Evolutionary conservation across 1,140 invertebrate species (phyloP), one percentile per base, ranked within the genome.

Genomic region (Drosophila kanapiae): DNA sequence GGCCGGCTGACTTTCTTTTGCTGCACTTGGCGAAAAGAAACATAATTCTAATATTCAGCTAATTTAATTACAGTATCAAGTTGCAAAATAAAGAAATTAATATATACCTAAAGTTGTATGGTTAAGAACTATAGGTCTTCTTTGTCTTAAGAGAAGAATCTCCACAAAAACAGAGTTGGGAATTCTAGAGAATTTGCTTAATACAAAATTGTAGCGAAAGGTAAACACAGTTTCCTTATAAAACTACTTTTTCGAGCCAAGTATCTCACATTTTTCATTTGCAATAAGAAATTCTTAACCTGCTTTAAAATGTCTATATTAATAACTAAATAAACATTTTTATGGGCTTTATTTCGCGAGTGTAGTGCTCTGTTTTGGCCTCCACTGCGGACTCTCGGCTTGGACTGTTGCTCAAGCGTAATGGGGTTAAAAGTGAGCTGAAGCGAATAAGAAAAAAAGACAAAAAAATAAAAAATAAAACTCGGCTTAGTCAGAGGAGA

Each of bases 401-500:
- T 78, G 65, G 64, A 70, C 75, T 78, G 65, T 78, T 78, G 84
- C 83, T 88, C 83, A 87, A 87, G 83, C 84, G 83, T 87, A 87
- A 88, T 87, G 85, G 84, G 83, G 83, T 82, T 87, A 88, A 87
- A 88, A 88, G 84, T 87, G 77, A 87, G 80, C 83, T 87, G 84
- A 87, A 87, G 72, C 80, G 80, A 88, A 80, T 77, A 82, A 82
- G 80, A 78, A 63, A 18, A 70, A 71, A 47, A 57, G 45, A 64
- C 37, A 49, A 14, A 38, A 38, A 33, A 56, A 45, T 49, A 48
- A 59, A 57, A 67, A 71, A 53, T 48, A 59, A 68, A 49, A 49
- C 63, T 53, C 58, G 42, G 58, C 72, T 80, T 79, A 75, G 75
- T 78, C 78, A 68, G 61, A 71, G 54, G 27, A 48, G 31, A 69